phyloP scores from a whole-genome alignment of 2,113 vertebrate genomes.

The Pomatorhinus ruficollis region DNA sequence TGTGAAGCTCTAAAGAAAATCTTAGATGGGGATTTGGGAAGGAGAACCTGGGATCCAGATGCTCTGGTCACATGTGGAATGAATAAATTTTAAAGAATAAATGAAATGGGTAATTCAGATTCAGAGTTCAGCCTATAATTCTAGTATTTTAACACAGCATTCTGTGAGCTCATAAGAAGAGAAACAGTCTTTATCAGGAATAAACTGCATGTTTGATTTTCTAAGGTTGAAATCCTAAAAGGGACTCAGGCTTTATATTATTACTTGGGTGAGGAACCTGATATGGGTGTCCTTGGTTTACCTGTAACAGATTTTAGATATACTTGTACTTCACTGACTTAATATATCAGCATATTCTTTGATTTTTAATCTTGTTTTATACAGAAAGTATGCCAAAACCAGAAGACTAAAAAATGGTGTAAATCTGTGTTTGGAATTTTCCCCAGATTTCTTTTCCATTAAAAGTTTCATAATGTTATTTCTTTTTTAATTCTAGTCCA shows the following conservation, averaged over 20 bases:
- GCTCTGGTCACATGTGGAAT: background rate
- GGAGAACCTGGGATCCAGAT: background rate
- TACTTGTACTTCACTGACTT: background rate
- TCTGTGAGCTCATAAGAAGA: background rate
- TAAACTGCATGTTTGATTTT: background rate
- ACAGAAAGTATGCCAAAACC: background rate
- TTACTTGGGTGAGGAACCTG: background rate
- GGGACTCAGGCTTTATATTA: background rate
- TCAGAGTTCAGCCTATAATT: background rate
- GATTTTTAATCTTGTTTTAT: background rate
- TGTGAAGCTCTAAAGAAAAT: background rate
- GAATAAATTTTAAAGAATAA: background rate
- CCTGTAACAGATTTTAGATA: background rate
- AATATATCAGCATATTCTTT: background rate
- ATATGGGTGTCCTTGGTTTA: background rate
- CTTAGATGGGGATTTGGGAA: background rate
- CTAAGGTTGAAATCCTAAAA: background rate
- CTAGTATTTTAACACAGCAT: background rate
- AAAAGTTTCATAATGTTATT: background rate
- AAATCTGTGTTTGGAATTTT: background rate
- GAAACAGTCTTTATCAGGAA: background rate
- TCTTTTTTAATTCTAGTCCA: background rate
- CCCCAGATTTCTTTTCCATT: background rate
- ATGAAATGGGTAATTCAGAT: background rate
- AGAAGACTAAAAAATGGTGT: background rate